phyloP scores from a whole-genome alignment of 2,888 invertebrate genomes.

The Tyria jacobaeae region DNA sequence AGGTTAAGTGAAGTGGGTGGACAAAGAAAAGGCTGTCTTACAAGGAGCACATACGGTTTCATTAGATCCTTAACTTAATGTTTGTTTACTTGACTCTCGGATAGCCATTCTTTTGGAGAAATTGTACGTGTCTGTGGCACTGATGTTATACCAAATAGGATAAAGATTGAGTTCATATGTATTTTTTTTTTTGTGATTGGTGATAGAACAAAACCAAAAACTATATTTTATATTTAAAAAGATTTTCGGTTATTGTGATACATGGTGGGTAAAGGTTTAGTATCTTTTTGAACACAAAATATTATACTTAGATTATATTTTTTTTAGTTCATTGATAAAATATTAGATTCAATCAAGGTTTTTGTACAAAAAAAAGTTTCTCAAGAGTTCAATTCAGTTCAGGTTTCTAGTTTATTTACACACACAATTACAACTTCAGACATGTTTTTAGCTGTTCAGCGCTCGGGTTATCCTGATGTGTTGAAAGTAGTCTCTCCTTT shows the following conservation, averaged over 20 bases:
- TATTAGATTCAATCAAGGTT: no score
- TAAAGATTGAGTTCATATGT: slow-evolving; percentile 12
- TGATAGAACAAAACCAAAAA: no score
- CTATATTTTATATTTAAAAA: no score
- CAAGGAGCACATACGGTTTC: slow-evolving; percentile 36
- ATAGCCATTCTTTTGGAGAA: slow-evolving; percentile 18
- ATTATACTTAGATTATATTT: no score
- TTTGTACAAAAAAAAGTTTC: no score
- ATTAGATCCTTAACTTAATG: slow-evolving; percentile 38
- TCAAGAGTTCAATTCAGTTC: no score
- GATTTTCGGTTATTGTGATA: not conserved
- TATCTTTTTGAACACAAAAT: not conserved
- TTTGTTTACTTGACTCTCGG: slow-evolving; percentile 30
- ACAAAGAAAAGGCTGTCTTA: slow-evolving; percentile 40
- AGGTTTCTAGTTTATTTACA: no score
- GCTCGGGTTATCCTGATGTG: no score
- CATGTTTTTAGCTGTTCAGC: no score
- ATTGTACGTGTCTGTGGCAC: slow-evolving; percentile 13
- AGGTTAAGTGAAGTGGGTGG: slow-evolving; percentile 30
- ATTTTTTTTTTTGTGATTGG: slow-evolving; percentile 8
- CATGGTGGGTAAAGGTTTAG: not conserved
- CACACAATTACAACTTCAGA: no score
- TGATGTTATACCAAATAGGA: slow-evolving; percentile 12
- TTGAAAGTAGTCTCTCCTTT: no score
- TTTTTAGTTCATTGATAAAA: no score